A percentile compares a stretch with the other conserved stretches of the same genome.
Conservation (phyloP, 2,888 invertebrate species). For the Auanema freiburgensis region DNA sequence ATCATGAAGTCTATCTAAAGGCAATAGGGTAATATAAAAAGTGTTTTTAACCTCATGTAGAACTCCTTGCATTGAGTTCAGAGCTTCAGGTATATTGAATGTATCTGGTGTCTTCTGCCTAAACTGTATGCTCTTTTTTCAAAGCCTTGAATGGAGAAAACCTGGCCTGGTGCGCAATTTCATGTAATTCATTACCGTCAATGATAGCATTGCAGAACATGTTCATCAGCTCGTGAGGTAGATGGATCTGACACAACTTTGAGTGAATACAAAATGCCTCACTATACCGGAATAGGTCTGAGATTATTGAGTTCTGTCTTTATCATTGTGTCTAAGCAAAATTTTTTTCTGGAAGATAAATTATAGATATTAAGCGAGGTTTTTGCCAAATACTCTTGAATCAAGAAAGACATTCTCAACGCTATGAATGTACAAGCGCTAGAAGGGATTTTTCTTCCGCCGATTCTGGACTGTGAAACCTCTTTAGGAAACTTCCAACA, state of each 20-base stretch:
- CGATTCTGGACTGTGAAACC: background rate
- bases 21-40: too few relatives aligned
- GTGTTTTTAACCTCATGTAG: too few relatives aligned
- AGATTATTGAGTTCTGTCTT: background rate
- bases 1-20: too few relatives aligned
- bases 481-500: background rate
- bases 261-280: too few relatives aligned
- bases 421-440: slow-evolving; percentile 2
- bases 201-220: background rate
- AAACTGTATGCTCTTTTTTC: too few relatives aligned
- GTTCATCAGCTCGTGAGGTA: background rate
- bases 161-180: background rate
- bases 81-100: too few relatives aligned
- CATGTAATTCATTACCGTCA: background rate
- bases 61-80: too few relatives aligned
- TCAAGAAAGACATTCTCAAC: background rate
- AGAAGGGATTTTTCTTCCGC: background rate
- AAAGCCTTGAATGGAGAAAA: background rate
- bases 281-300: too few relatives aligned
- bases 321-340: background rate
- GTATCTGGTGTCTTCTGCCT: too few relatives aligned
- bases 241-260: background rate
- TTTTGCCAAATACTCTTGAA: background rate
- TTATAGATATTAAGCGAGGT: background rate
- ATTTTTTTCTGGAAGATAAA: background rate